Conservation (phyloP, 2,113 vertebrate genomes). For the Syngnathus typhle region DNA sequence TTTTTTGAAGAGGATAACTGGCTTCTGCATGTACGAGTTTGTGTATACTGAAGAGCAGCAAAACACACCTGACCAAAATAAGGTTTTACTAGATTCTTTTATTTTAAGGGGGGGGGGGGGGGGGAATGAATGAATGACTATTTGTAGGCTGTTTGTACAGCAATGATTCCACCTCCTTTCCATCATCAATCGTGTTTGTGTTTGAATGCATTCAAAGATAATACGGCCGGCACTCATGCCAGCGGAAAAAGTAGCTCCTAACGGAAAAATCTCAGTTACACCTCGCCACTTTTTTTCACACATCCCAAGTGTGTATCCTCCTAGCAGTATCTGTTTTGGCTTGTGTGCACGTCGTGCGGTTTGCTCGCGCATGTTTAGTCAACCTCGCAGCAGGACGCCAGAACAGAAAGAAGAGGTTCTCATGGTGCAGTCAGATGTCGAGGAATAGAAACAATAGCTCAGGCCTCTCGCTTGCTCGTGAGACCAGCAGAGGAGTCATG, state of each 20-base stretch:
- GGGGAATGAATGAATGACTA: conserved; percentile 44
- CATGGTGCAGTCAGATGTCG: conserved; percentile 59
- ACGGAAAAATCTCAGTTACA: not conserved
- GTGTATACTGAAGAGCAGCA: conserved; percentile 35
- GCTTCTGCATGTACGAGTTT: conserved; percentile 15
- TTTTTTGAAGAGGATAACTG: conserved; percentile 40
- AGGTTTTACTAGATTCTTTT: no score
- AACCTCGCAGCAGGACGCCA: conserved; percentile 57
- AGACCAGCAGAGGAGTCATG: conserved; percentile 79
- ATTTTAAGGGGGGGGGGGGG: no score
- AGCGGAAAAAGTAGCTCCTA: not conserved
- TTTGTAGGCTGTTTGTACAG: conserved; percentile 15
- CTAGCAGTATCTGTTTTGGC: conserved; percentile 8
- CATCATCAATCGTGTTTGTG: not conserved
- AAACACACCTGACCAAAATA: conserved; percentile 27
- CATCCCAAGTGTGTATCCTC: not conserved
- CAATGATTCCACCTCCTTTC: not conserved
- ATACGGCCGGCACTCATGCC: not conserved
- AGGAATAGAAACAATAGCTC: conserved; percentile 54
- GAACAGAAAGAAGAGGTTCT: conserved; percentile 61
- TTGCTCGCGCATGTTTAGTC: conserved; percentile 23
- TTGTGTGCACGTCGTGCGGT: conserved; percentile 3
- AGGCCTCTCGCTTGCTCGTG: conserved; percentile 50
- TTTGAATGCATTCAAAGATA: not conserved
- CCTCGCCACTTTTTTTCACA: not conserved